Base-by-base conservation (phyloP, 2,888 invertebrate species). In the Zonitis immaculata region DNA sequence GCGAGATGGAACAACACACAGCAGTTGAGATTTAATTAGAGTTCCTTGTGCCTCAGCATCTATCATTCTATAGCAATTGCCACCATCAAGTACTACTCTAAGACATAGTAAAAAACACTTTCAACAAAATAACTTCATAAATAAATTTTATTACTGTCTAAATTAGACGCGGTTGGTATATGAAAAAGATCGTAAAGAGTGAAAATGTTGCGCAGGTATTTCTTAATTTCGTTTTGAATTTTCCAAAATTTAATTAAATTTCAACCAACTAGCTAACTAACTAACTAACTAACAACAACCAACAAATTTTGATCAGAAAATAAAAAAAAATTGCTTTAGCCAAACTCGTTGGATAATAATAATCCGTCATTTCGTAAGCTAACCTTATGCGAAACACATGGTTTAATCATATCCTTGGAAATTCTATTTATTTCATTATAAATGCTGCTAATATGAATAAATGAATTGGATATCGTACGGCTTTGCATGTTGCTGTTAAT, bases 1-100 rank as follows among this genome's bases (percentile, higher is more conserved):
- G 63, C 59, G 63, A 59, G 51, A 47, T 35, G 44, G 28, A 22
- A 35, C 22, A 51, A n/a, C n/a, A n/a, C n/a, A 62, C 59, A 63
- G 60, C 62, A 57, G 62, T 61, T 54, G 64, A 61, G 64, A 65
- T 65, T 65, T 65, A 65, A 65, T 65, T 65, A 65, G 65, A 54
- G 60, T 58, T 62, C 63, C 59, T 63, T 60, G 62, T 60, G 63
- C 62, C 50, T 50, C 56, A 58, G 57, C 62, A 65, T 65, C 58
- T 62, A 65, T 65, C 65, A 64, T 65, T 62, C 62, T 56, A 56
- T 54, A 52, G 61, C 62, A 62, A 64, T 64, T 64, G 65, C 65
- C 60, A 59, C 59, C 60, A 60, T 61, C 61, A 61, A 55, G 54
- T n/a, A n/a, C n/a, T 52, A 61, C 61, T 56, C 59, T 51, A 58